Evolutionary conservation across 1,140 invertebrate genomes (phyloP), one percentile per base, ranked within the genome.

Genomic region (Bombus affinis): DNA sequence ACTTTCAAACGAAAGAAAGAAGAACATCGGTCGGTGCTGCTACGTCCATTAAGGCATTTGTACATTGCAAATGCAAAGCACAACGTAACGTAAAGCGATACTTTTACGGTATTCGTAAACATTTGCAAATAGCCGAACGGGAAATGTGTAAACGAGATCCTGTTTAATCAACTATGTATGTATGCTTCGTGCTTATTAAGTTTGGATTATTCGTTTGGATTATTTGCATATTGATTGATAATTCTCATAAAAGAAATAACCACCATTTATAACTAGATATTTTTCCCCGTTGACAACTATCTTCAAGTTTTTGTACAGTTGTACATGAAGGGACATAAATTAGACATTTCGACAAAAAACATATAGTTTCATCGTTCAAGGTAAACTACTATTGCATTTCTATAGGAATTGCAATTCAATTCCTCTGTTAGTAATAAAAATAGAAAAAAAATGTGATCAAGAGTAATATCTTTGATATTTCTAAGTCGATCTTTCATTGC

Each of bases 51-150:
- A 3, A 75, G 22, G 59, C 81, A 53, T n/a, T 15, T 44, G 59
- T 22, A 39, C 28, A 57, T 73, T 47, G 44, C 73, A 25, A 57
- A 53, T 53, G 73, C 42, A 53, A 68, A 28, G 70, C 25, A 47
- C 42, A 44, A 47, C 32, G 32, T 66, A 82, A 83, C 35, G 44
- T 18, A 47, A 83, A 53, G 13, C 28, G 77, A 80, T 47, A 53
- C 62, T 68, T 53, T 76, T 42, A 83, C 35, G 81, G 81, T 83
- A 83, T 83, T 83, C 81, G 73, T 68, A 83, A 83, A 83, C 44
- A 77, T 83, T 83, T 83, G 28, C 72, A 70, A 83, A 83, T 57
- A 39, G 73, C 25, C 62, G 62, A 53, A 83, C 44, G 35, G 22
- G 13, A 83, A 65, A 68, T 47, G 53, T 68, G 81, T 42, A 82